Conservation (phyloP, 2,797 vertebrate genomes). For the Kryptolebias ocellatus region DNA sequence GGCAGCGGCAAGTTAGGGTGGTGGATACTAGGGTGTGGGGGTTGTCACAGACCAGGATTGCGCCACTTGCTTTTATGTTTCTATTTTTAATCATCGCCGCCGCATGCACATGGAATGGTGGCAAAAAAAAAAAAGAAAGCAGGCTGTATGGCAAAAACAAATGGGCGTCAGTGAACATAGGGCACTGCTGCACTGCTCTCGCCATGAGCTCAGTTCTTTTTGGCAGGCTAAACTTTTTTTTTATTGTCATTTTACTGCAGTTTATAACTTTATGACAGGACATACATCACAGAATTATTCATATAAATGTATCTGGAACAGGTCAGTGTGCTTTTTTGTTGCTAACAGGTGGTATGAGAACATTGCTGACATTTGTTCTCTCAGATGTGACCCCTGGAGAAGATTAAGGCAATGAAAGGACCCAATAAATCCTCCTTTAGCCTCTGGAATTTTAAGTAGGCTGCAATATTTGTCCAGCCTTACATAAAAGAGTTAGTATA, state of each 20-base stretch:
- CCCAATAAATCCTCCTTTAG: slow-evolving; percentile 62
- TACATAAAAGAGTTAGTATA: slow-evolving; percentile 53
- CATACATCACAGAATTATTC: slow-evolving; percentile 19
- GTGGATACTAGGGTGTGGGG: slow-evolving; percentile 82
- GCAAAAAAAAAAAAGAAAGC: slow-evolving; percentile 73
- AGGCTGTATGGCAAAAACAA: slow-evolving; percentile 64
- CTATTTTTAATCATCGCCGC: slow-evolving; percentile 84
- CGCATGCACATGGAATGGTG: slow-evolving; percentile 77
- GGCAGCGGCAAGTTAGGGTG: slow-evolving; percentile 83
- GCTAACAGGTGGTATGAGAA: slow-evolving; percentile 63
- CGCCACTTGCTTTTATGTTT: slow-evolving; percentile 87
- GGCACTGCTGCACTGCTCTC: slow-evolving; percentile 45
- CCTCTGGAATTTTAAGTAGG: slow-evolving; percentile 71
- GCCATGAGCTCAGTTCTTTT: slow-evolving; percentile 29
- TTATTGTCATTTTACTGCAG: slow-evolving; percentile 38
- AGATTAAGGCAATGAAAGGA: slow-evolving; percentile 66
- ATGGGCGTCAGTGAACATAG: slow-evolving; percentile 52
- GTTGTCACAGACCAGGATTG: slow-evolving; percentile 85
- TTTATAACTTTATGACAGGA: slow-evolving; percentile 19
- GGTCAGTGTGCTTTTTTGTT: slow-evolving; percentile 26
- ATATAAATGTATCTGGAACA: slow-evolving; percentile 16
- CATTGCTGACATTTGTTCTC: slow-evolving; percentile 49
- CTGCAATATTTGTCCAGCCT: slow-evolving; percentile 60
- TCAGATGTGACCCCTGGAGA: slow-evolving; percentile 64
- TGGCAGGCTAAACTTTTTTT: slow-evolving; percentile 14